Evolutionary conservation across 2,797 vertebrate genomes (phyloP), one percentile per base, ranked within the genome.

Genomic region (Adelosebastes latens): DNA sequence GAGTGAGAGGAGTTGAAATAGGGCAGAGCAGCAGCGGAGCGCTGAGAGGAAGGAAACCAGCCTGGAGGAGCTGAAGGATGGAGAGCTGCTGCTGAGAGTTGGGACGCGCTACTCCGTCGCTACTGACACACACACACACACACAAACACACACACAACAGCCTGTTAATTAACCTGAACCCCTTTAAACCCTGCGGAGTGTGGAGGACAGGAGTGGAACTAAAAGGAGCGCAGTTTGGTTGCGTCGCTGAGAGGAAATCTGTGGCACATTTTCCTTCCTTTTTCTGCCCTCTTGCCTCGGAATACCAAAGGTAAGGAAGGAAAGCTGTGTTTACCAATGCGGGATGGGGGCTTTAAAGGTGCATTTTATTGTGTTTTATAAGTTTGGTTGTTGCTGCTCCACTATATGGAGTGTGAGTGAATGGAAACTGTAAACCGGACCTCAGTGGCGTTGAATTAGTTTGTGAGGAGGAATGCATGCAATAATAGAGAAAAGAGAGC

Each of bases 1-100:
- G 94, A 94, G 94, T 79, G 95, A 88, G 96, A 91, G 95, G 89
- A 74, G 93, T 90, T 94, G 93, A 98, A 97, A 98, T 97, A 98
- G 97, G 94, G 96, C 96, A 96, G 94, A 95, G 88, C 92, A 79
- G 82, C 81, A 84, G 87, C 89, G 84, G 39, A 85, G 87, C 87
- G 94, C 93, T 31, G 88, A 92, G 87, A 94, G 91, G 76, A 89
- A 83, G 91, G 76, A 89, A 83, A 84, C 82, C 81, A 90, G 59
- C 93, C 95, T 42, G 75, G 75, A 80, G 81, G 84, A 93, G 90
- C 91, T 84, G 90, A 91, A 92, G 89, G 88, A 94, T 92, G 95
- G 92, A 85, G 36, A 79, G 27, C 83, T 81, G 87, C 89, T 69
- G 89, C 88, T 91, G 86, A 93, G 87, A 89, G 92, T 87, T 88